Percentiles rank a stretch among this genome's conserved stretches.
Evolutionary conservation across 2,888 invertebrate species (phyloP).

Genomic region (Ypsolopha sequella): DNA sequence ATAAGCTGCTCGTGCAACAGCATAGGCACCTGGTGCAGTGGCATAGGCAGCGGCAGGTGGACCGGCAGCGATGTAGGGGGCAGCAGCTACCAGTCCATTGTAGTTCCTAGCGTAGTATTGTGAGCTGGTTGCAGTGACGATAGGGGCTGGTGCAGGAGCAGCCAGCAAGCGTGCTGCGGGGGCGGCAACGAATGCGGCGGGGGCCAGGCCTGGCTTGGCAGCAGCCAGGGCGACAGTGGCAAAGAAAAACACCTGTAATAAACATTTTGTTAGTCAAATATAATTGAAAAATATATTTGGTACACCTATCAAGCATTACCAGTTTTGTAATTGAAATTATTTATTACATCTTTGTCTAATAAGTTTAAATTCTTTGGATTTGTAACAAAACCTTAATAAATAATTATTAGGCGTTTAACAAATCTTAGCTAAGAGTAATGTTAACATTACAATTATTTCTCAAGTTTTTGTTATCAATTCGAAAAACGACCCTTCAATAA

Average conservation of each 20-base stretch:
- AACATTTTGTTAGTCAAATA: not conserved
- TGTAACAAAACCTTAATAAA: too few species aligned
- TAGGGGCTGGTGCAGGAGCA: constrained; percentile 60
- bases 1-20: constrained; percentile 28
- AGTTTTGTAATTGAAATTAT: not conserved
- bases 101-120: constrained; percentile 74
- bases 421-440: too few species aligned
- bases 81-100: constrained; percentile 61
- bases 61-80: constrained; percentile 37
- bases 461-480: too few species aligned
- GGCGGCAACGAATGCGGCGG: constrained; percentile 26
- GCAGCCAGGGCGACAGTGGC: constrained; percentile 39
- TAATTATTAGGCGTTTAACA: too few species aligned
- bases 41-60: constrained; percentile 42
- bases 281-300: too few species aligned
- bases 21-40: constrained; percentile 19
- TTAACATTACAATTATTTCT: too few species aligned
- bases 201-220: constrained; percentile 34
- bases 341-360: too few species aligned
- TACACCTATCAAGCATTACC: too few species aligned
- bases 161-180: constrained; percentile 32
- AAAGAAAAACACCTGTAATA: constrained; percentile 43
- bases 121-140: constrained; percentile 76
- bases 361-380: too few species aligned
- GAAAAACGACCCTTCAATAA: too few species aligned